phyloP scores from a whole-genome alignment of 2,888 invertebrate species.

The Pollenia angustigena region DNA sequence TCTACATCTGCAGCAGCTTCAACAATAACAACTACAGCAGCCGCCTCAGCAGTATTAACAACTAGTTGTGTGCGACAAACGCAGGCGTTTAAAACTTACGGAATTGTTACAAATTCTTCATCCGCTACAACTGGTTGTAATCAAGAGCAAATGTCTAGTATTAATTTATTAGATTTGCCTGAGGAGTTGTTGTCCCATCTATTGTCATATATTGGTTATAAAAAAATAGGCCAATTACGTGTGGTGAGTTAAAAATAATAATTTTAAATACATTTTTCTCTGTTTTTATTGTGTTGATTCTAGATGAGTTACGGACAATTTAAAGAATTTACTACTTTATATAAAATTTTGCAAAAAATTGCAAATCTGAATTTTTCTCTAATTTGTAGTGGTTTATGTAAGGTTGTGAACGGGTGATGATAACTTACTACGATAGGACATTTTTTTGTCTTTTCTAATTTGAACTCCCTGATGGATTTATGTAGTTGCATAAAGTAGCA shows the following conservation, averaged over 20 bases:
- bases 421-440: too few species aligned
- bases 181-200: conserved; percentile 92
- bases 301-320: too few species aligned
- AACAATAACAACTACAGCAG: conserved; percentile 48
- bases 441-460: too few species aligned
- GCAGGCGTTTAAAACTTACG: conserved; percentile 71
- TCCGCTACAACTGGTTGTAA: conserved; percentile 60
- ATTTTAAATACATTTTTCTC: not conserved
- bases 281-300: too few species aligned
- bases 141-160: conserved; percentile 54
- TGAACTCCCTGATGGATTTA: too few species aligned
- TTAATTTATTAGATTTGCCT: conserved; percentile 89
- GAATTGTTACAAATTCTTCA: conserved; percentile 66
- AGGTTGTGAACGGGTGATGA: too few species aligned
- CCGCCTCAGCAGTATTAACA: conserved; percentile 59
- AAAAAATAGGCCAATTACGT: conserved; percentile 91
- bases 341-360: not conserved
- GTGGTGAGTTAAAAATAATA: conserved; percentile 86
- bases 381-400: not conserved
- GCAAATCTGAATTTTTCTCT: not conserved
- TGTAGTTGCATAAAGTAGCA: too few species aligned
- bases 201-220: conserved; percentile 90
- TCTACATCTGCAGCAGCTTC: conserved; percentile 54
- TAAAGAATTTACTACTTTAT: too few species aligned
- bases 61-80: conserved; percentile 72